Evolutionary conservation across 2,797 vertebrate species (phyloP).

Genomic region (Serranus cabrilla): DNA sequence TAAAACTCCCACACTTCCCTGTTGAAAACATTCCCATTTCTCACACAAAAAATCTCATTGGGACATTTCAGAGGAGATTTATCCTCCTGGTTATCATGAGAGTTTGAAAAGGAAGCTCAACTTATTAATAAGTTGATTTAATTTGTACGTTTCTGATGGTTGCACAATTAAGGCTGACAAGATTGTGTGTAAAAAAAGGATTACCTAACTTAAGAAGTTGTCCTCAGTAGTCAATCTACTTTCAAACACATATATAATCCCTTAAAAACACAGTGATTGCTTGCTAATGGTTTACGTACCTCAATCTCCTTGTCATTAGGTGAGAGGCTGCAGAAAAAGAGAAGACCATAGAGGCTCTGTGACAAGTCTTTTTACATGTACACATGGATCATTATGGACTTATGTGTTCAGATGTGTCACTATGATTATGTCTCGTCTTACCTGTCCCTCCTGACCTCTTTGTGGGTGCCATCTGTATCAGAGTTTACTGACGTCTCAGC

Average conservation of each 20-base stretch:
- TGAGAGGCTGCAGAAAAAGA: slow-evolving; percentile 83
- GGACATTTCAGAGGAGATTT: background rate
- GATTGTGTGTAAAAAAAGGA: too few relatives aligned
- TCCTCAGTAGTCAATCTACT: background rate
- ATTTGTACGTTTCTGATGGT: background rate
- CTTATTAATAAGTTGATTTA: background rate
- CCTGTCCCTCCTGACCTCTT: slow-evolving; percentile 75
- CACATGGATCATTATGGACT: background rate
- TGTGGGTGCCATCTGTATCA: slow-evolving; percentile 59
- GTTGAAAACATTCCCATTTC: background rate
- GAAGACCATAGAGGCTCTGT: slow-evolving; percentile 12
- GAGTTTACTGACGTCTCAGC: slow-evolving; percentile 67
- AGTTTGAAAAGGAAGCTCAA: background rate
- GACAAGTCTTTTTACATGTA: background rate
- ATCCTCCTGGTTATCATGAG: too few relatives aligned
- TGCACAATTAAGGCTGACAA: background rate
- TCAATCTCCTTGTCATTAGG: slow-evolving; percentile 94
- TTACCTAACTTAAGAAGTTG: too few relatives aligned
- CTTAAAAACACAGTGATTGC: background rate
- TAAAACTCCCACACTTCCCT: background rate
- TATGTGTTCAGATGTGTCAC: too few relatives aligned
- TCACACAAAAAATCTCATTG: background rate
- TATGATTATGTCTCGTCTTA: slow-evolving; percentile 21
- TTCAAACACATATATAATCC: background rate
- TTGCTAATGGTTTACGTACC: slow-evolving; percentile 80